Evolutionary conservation across 1,140 invertebrate genomes (phyloP), one percentile per base, ranked within the genome.

Genomic region (Zaprionus tsacasi): DNA sequence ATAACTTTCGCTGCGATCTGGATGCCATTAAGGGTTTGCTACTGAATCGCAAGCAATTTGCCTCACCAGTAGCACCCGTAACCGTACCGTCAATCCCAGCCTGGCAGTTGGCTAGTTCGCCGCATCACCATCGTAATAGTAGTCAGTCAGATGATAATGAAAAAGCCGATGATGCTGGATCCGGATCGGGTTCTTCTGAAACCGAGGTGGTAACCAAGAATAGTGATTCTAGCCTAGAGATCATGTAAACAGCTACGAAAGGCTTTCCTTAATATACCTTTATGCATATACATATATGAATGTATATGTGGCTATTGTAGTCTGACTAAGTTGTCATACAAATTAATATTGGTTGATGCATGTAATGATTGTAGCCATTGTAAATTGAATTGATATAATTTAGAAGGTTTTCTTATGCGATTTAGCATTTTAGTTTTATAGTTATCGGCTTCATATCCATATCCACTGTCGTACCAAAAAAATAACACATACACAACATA

Each of bases 21-120:
- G 94, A 95, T 72, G 96, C 96, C 77, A 94, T 97, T 38, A 97
- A 96, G 92, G 96, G 96, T 58, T 94, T 97, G 73, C 92, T 96
- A 52, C 92, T 97, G 27, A 96, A 95, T 83, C 95, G 96, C 77
- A 96, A 96, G 91, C 96, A 96, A 92, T 96, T 96, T 89, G 95
- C 96, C 15, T 92, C 94, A 0, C 93, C 94, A 6, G 72, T 91
- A 15, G 70, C 79, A 4, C 93, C 95, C 3, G 94, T 95, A 11
- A 36, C 86, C n/a, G 78, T 90, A 27, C 95, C 95, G 10, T 96
- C 96, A 1, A 96, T 96, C 70, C 96, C 96, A 27, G 94, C 95
- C 10, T 97, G 96, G 96, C 96, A 96, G 91, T 93, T 96, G 40
- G 93, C 94, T 17, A 74, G 91, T 6, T 80, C 91, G 3, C 90